Conservation (phyloP, 1,140 invertebrate genomes). For the Amphibalanus amphitrite region DNA sequence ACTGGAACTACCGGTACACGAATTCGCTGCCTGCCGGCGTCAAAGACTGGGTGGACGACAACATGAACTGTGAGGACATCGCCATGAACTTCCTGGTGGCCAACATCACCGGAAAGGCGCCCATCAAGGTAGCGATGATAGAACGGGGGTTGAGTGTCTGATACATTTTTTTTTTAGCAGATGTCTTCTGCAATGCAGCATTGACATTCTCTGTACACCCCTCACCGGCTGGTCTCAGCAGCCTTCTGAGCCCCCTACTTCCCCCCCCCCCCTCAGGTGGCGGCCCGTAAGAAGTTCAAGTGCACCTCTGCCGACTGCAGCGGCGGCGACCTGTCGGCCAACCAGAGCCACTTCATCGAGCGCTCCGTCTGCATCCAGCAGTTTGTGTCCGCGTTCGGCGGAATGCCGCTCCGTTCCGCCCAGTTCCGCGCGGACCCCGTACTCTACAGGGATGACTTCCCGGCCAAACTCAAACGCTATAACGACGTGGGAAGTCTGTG, state of each 20-base stretch:
- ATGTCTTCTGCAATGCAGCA: no score
- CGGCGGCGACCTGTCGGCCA: constrained; percentile 78
- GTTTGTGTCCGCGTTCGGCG: constrained; percentile 62
- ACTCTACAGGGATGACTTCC: constrained; percentile 74
- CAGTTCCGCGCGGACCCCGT: constrained; percentile 92
- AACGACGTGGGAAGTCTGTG: constrained; percentile 79
- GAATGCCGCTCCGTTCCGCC: constrained; percentile 70
- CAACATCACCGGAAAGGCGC: constrained; percentile 77
- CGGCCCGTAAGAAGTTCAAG: constrained; percentile 93
- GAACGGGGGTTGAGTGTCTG: no score
- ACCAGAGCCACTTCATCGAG: constrained; percentile 76
- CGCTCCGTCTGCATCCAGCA: constrained; percentile 78
- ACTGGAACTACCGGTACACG: constrained; percentile 79
- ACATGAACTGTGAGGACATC: constrained; percentile 92
- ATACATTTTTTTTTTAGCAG: no score
- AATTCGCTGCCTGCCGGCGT: constrained; percentile 45
- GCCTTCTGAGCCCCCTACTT: no score
- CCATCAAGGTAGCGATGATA: constrained; percentile 68
- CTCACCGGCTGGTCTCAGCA: no score
- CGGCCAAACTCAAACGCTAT: constrained; percentile 69
- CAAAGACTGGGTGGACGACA: constrained; percentile 65
- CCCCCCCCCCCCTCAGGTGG: constrained; percentile 61
- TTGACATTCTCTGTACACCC: no score
- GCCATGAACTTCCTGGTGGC: constrained; percentile 75
- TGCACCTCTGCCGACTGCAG: constrained; percentile 92